phyloP scores from a whole-genome alignment of 2,888 invertebrate species.

The Pammene aurita region DNA sequence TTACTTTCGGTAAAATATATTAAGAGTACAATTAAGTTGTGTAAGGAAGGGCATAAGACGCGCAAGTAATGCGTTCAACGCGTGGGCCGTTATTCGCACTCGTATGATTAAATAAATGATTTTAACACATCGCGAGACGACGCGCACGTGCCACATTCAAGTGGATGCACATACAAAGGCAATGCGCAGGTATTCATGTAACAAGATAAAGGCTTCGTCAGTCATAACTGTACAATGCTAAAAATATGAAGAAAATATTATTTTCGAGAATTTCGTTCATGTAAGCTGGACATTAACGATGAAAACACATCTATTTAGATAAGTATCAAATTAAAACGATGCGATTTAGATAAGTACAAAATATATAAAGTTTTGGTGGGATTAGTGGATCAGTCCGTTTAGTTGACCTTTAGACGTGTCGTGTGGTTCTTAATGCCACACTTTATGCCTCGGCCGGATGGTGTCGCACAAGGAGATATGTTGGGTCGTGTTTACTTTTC shows the following conservation, averaged over 20 bases:
- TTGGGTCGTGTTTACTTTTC: conserved; percentile 64
- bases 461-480: conserved; percentile 70
- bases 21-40: conserved; percentile 38
- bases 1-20: conserved; percentile 29
- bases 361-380: conserved; percentile 15
- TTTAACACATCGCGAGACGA: conserved; percentile 44
- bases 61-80: conserved; percentile 42
- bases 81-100: conserved; percentile 50
- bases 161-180: conserved; percentile 31
- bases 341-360: neutral
- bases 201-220: conserved; percentile 16
- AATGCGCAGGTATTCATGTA: conserved; percentile 25
- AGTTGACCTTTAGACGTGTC: conserved; percentile 46
- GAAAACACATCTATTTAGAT: neutral
- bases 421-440: conserved; percentile 66
- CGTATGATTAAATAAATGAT: conserved; percentile 55
- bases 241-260: conserved; percentile 2
- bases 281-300: neutral
- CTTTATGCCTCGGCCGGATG: conserved; percentile 72
- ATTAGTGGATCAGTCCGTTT: neutral
- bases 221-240: conserved; percentile 14
- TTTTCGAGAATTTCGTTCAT: neutral
- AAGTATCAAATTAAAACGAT: neutral
- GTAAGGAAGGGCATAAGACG: conserved; percentile 34
- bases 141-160: conserved; percentile 39